Base-by-base conservation (phyloP, 2,113 vertebrate species). In the Chaetodon trifascialis region DNA sequence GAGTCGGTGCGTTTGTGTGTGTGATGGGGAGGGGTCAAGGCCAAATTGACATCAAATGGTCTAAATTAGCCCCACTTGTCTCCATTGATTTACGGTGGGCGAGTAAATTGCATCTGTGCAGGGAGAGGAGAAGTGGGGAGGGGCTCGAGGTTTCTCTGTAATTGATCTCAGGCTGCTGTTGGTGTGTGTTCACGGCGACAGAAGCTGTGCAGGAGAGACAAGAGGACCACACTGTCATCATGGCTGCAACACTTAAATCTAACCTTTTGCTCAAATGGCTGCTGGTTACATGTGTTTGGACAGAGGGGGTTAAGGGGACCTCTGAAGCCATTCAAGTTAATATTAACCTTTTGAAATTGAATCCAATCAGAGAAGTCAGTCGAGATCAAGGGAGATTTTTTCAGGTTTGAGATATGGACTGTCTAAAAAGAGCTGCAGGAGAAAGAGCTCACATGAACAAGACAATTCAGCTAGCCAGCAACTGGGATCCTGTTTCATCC, bases 31-130 rank as follows among this genome's bases (percentile, higher is more conserved):
- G 73, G 88, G 93, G 92, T 94, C 93, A 94, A 90, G 90, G 93
- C 93, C 94, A 95, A 95, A 95, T 94, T 91, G 94, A 93, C 92
- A 93, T 93, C 86, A 94, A 93, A 94, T 94, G 93, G 92, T 93
- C 90, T 93, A 94, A 95, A 95, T 95, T 94, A 95, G 94, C 92
- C 91, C 91, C 92, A 90, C 93, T 94, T 93, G 91, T 93, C 89
- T 88, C 81, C 87, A 91, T 94, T 96, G 94, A 94, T 96, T 95
- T 95, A 95, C 90, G 59, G 82, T 51, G 88, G 70, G 72, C 25
- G 63, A 88, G 92, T 92, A 95, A 95, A 95, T 93, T 95, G 91
- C 93, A 91, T 94, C 88, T 91, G 88, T 84, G 85, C 88, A 70
- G 11, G 72, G 69, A 62, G 88, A 67, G 64, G 71, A 23, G 67